A percentile compares a stretch with the other conserved stretches of the same genome.
phyloP scores from a whole-genome alignment of 2,113 vertebrate genomes.

The Lepidothrix coronata region DNA sequence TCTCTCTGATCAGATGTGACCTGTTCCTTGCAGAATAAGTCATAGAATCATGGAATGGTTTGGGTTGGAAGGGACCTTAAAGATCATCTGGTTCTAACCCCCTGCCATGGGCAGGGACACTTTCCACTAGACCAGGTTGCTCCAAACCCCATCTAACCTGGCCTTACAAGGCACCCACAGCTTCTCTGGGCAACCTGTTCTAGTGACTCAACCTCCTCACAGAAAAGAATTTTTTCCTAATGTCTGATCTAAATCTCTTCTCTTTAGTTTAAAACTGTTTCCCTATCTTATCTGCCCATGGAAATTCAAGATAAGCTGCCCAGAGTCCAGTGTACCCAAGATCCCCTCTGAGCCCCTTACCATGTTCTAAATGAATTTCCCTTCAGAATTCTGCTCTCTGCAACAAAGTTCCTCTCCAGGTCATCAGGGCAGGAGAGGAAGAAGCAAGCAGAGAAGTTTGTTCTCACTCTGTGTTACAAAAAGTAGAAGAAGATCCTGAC shows the following conservation, averaged over 20 bases:
- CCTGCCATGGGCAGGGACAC: not conserved
- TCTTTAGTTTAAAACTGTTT: not conserved
- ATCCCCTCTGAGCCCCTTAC: not conserved
- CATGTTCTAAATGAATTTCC: not conserved
- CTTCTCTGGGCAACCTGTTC: not conserved
- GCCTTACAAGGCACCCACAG: not conserved
- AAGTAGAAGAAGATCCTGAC: not conserved
- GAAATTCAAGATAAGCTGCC: not conserved
- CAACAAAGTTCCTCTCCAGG: not conserved
- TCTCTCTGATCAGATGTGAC: not conserved
- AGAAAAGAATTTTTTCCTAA: not conserved
- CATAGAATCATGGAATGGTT: not conserved
- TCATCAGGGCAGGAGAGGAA: not conserved
- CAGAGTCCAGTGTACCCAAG: not conserved
- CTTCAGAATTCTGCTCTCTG: not conserved
- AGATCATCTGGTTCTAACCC: not conserved
- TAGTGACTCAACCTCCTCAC: not conserved
- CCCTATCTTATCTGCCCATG: not conserved
- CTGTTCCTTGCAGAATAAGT: not conserved
- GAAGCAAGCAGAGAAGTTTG: not conserved
- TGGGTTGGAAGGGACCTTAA: not conserved
- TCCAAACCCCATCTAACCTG: rapidly evolving
- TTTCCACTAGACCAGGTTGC: not conserved
- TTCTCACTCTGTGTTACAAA: not conserved
- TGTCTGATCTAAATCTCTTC: not conserved